phyloP scores from a whole-genome alignment of 2,797 vertebrate genomes.

The Selene dorsalis region DNA sequence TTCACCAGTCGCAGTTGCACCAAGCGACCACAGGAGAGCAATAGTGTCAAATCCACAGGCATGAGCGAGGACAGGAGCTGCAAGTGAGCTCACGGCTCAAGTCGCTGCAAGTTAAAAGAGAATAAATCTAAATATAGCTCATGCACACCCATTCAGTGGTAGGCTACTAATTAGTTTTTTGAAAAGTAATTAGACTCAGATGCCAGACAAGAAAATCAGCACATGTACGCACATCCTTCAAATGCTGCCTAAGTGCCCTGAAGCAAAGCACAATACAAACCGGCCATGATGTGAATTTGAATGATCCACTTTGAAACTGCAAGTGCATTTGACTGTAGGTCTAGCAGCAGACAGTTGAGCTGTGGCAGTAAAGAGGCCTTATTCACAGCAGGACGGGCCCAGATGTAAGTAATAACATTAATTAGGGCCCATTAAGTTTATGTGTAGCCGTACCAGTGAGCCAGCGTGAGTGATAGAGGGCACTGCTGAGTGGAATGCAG shows the following conservation, averaged over 20 bases:
- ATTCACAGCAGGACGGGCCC: slow-evolving; percentile 11
- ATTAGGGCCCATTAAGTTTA: slow-evolving; percentile 3
- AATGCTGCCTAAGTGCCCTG: slow-evolving; percentile 47
- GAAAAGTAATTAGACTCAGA: slow-evolving; percentile 67
- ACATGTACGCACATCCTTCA: slow-evolving; percentile 47
- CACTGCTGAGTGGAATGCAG: neutral
- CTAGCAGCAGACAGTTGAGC: neutral
- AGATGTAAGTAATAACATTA: slow-evolving; percentile 8
- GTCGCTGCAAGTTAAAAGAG: slow-evolving; percentile 15
- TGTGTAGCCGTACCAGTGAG: neutral
- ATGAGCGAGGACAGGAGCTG: neutral
- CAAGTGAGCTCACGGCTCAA: neutral
- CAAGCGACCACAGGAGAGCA: slow-evolving; percentile 58
- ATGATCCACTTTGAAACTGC: neutral
- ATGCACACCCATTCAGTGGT: slow-evolving; percentile 42
- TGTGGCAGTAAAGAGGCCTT: neutral
- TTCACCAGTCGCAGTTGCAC: slow-evolving; percentile 40
- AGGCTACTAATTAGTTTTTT: slow-evolving; percentile 62
- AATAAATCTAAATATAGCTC: slow-evolving; percentile 59
- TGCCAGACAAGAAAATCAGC: slow-evolving; percentile 50
- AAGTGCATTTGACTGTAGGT: neutral
- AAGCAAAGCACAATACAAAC: slow-evolving; percentile 27
- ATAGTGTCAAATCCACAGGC: slow-evolving; percentile 58
- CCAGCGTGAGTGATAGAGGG: neutral
- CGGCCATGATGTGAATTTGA: neutral